A percentile compares a stretch with the other conserved stretches of the same genome.
phyloP scores from a whole-genome alignment of 2,113 vertebrate species.

The Ophthalmolycus amberensis region DNA sequence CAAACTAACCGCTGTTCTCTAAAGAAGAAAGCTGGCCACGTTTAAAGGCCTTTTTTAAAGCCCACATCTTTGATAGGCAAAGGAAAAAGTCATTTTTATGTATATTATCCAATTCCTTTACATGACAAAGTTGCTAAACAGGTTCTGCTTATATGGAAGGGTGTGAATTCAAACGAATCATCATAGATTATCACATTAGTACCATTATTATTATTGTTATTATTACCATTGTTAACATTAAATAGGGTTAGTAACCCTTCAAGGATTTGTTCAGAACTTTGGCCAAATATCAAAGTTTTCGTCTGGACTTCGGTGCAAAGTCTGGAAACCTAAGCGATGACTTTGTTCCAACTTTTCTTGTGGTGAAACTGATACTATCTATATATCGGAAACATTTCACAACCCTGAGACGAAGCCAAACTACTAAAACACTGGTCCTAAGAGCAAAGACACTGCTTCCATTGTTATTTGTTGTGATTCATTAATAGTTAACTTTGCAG shows the following conservation, averaged over 20 bases:
- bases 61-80: background rate
- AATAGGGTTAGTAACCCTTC: background rate
- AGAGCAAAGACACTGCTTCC: slow-evolving; percentile 36
- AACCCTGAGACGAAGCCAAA: slow-evolving; percentile 9
- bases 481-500: slow-evolving; percentile 64
- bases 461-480: slow-evolving; percentile 53
- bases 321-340: background rate
- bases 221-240: background rate
- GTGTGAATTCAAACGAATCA: background rate
- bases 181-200: background rate
- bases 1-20: background rate
- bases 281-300: background rate
- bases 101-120: background rate
- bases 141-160: background rate
- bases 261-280: background rate
- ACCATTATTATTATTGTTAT: background rate
- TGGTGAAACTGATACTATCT: background rate
- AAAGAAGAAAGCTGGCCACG: slow-evolving; percentile 4
- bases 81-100: background rate
- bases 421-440: slow-evolving; percentile 3
- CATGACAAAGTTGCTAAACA: background rate
- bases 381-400: slow-evolving; percentile 23
- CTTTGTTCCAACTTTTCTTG: slow-evolving; percentile 27
- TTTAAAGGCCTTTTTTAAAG: background rate
- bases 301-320: background rate